Conservation (phyloP, 2,797 vertebrate genomes). For the Myotis vivesi region DNA sequence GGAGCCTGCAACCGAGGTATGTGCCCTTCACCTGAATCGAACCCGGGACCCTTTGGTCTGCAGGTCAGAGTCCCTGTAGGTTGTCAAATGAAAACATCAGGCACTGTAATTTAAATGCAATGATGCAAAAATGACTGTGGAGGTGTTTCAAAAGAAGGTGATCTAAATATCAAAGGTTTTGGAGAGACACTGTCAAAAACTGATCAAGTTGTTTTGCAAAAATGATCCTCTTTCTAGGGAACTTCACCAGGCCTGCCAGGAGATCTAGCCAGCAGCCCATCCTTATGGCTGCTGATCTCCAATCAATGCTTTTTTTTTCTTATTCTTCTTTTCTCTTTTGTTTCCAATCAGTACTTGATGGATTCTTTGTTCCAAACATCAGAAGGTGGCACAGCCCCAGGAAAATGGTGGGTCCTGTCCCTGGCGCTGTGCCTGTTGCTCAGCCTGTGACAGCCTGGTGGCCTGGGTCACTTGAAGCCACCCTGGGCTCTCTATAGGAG, state of each 20-base stretch:
- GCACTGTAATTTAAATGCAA: neutral
- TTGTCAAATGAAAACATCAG: too few species aligned
- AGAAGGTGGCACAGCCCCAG: neutral
- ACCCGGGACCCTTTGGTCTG: too few species aligned
- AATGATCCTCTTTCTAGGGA: neutral
- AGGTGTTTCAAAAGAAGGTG: neutral
- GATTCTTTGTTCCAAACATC: neutral
- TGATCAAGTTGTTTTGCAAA: neutral
- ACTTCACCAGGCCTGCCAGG: neutral
- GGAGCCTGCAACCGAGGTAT: too few species aligned
- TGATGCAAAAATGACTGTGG: neutral
- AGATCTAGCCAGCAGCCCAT: neutral
- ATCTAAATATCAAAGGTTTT: neutral
- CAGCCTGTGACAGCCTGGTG: too few species aligned
- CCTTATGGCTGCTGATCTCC: neutral
- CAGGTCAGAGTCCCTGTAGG: too few species aligned
- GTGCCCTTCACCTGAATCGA: too few species aligned
- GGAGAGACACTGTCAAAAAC: neutral
- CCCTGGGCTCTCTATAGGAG: too few species aligned
- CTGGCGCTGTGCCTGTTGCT: too few species aligned
- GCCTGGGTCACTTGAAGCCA: too few species aligned
- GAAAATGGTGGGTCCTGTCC: too few species aligned
- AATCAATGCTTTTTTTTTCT: too few species aligned
- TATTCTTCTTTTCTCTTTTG: too few species aligned
- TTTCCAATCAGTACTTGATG: rapidly evolving